phyloP scores from a whole-genome alignment of 2,113 vertebrate species.

The human region GRCh38 chr11:7124501-7125000 shows the following conservation, averaged over 20 bases:
- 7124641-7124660: neutral
- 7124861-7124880: neutral
- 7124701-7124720: neutral
- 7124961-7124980: neutral
- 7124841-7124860: neutral
- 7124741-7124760: constrained; percentile 5
- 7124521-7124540: neutral
- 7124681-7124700: neutral
- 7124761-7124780: neutral
- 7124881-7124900: neutral
- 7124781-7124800: neutral
- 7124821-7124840: neutral
- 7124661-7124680: neutral
- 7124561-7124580: neutral
- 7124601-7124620: neutral
- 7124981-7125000: neutral
- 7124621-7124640: neutral
- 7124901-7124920: neutral
- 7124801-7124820: fast-evolving
- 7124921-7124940: neutral
- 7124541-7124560: neutral
- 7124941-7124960: neutral
- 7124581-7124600: neutral
- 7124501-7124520: constrained; percentile 10
- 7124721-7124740: neutral